A percentile compares a stretch with the other conserved stretches of the same genome.
Conservation (phyloP, 2,113 vertebrate genomes). For the Tetrax tetrax region DNA sequence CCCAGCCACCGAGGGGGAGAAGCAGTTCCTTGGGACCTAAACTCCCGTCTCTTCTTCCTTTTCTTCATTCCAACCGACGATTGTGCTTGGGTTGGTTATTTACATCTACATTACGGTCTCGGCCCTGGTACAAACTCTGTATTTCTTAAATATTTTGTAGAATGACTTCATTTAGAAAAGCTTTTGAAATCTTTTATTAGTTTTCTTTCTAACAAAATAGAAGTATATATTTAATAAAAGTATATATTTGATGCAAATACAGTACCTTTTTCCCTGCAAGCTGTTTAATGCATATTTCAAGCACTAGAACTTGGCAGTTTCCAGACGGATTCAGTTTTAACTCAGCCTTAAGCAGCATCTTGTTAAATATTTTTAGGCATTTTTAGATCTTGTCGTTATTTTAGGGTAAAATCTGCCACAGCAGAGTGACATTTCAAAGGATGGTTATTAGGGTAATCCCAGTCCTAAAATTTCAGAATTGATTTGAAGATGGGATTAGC, state of each 20-base stretch:
- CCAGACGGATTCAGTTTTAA: constrained; percentile 18
- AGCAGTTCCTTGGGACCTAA: neutral
- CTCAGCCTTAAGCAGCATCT: neutral
- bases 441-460: neutral
- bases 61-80: neutral
- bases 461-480: neutral
- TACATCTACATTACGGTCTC: neutral
- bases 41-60: neutral
- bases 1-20: neutral
- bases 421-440: neutral
- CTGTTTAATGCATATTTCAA: constrained; percentile 24
- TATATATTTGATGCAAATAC: neutral
- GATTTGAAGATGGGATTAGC: neutral
- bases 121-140: neutral
- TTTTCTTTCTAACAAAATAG: neutral
- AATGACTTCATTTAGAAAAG: neutral
- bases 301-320: constrained; percentile 1
- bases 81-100: neutral
- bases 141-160: neutral
- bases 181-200: neutral
- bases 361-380: constrained; percentile 12
- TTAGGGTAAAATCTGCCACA: neutral
- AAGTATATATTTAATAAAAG: neutral
- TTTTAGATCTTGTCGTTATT: neutral
- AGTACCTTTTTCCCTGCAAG: neutral